Evolutionary conservation across 2,888 invertebrate species (phyloP), one percentile per base, ranked within the genome.

Genomic region (Eilema griseolum): DNA sequence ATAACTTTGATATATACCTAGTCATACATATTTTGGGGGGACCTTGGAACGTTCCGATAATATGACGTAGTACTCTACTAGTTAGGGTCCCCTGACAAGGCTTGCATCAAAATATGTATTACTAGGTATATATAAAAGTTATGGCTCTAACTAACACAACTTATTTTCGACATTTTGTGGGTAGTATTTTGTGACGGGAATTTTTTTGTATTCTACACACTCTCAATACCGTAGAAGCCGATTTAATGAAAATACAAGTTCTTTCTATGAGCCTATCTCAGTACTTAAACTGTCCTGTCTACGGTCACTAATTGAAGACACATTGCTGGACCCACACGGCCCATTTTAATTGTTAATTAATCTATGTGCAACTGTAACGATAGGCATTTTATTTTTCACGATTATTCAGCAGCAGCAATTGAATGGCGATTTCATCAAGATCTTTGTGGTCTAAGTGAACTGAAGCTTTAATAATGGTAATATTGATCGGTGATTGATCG

Each of bases 221-320:
- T 52, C 2, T 52, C n/a, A n/a, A 2, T 52, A 52, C 8, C 20
- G 52, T n/a, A 52, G n/a, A n/a, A 52, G 10, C n/a, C 7, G 52
- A 52, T 52, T 7, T 8, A 46, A 5, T 20, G 2, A 52, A 52
- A 52, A 52, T 52, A 52, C n/a, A n/a, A 52, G 52, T 10, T 52
- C 10, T 52, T 2, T 52, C 7, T n/a, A 52, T 10, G n/a, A 52
- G n/a, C 52, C 52, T 59, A 14, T 24, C 23, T 24, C 4, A n/a
- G 7, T 59, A 59, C 24, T 10, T 23, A 57, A 10, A 59, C 57
- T 59, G 23, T 59, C 57, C 57, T 26, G 57, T 24, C 57, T 24
- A 57, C 57, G 24, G 23, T 14, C 24, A 14, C 57, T 59, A 59
- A 59, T 59, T 59, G 57, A 59, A 59, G 57, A 59, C 57, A 59